Conservation (phyloP, 2,113 vertebrate species). For the Bubalus kerabau region DNA sequence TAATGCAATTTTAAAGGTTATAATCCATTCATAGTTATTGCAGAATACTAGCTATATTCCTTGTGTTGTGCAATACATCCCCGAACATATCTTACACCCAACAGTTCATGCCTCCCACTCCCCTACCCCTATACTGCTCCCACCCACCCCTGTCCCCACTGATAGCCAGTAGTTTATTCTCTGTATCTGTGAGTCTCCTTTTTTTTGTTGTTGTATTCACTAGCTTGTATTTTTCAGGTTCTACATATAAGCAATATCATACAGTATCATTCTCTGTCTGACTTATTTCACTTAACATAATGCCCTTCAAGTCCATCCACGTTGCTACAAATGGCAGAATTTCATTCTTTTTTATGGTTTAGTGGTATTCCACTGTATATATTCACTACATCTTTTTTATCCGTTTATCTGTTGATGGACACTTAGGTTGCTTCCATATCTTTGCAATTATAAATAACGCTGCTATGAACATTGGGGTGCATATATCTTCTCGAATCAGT, state of each 20-base stretch:
- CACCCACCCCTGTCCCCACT: background rate
- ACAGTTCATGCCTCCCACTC: background rate
- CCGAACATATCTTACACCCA: background rate
- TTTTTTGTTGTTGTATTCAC: background rate
- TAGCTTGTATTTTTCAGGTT: background rate
- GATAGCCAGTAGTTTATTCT: background rate
- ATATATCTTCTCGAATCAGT: background rate
- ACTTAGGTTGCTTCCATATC: background rate
- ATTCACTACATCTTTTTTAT: background rate
- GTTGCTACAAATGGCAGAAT: background rate
- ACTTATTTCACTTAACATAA: background rate
- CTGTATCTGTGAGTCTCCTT: background rate
- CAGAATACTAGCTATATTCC: background rate
- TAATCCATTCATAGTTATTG: background rate
- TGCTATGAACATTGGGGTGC: background rate
- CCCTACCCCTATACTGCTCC: background rate
- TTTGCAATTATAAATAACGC: background rate
- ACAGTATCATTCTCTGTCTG: background rate
- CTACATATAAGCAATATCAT: background rate
- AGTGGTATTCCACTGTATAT: background rate
- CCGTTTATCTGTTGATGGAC: background rate
- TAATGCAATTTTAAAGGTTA: background rate
- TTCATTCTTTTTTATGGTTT: background rate
- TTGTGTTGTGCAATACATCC: background rate
- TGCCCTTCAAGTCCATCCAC: background rate